These are phyloP conservation scores for Pteronotus mesoamericanus DNA, from an alignment of 2,797 vertebrate genomes.

Conservation along the genomic window DNA sequence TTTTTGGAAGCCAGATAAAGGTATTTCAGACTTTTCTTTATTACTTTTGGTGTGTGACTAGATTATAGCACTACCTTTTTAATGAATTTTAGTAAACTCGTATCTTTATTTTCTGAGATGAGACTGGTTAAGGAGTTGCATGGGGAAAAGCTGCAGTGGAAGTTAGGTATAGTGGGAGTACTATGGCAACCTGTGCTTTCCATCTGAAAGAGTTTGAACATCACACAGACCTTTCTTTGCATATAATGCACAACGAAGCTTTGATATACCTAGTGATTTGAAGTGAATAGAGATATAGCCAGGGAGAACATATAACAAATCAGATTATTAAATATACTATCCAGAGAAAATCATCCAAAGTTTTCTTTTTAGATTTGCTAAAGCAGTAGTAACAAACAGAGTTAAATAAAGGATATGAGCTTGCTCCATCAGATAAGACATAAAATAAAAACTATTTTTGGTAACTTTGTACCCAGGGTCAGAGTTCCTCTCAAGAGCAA, in stretches of 20 bases:
- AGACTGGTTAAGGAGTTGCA: constrained; percentile 39
- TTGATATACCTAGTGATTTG: neutral
- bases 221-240: constrained; percentile 21
- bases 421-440: constrained; percentile 68
- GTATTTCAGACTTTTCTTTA: constrained; percentile 79
- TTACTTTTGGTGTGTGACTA: constrained; percentile 61
- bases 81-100: constrained; percentile 47
- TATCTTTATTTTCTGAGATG: constrained; percentile 36
- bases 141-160: constrained; percentile 42
- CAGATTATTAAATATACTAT: constrained; percentile 31
- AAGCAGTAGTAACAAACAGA: constrained; percentile 37
- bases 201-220: neutral
- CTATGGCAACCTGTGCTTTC: neutral
- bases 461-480: constrained; percentile 75
- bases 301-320: constrained; percentile 11
- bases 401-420: constrained; percentile 54
- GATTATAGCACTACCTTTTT: constrained; percentile 49
- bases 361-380: constrained; percentile 51
- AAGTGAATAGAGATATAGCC: constrained; percentile 29
- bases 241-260: neutral
- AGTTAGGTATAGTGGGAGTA: neutral
- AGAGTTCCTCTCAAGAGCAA: constrained; percentile 75
- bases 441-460: constrained; percentile 73
- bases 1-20: constrained; percentile 86
- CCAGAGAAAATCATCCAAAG: constrained; percentile 13